Percentiles rank a stretch among this genome's conserved stretches.
Conservation (phyloP, 2,113 vertebrate species). For the Rhea pennata region DNA sequence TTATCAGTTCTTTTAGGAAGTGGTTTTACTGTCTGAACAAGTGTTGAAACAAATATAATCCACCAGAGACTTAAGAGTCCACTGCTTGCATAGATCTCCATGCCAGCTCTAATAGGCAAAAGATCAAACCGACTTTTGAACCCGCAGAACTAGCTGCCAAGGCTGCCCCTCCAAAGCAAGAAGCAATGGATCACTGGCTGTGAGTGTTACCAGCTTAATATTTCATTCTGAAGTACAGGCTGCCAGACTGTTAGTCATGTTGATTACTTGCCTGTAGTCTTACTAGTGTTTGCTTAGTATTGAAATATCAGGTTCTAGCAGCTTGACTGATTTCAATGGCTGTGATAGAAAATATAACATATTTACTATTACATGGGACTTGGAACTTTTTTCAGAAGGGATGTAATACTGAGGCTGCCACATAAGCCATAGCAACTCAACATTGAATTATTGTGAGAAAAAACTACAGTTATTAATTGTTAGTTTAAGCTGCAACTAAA, state of each 20-base stretch:
- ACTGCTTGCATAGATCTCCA: background rate
- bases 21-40: constrained; percentile 8
- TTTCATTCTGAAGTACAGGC: background rate
- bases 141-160: background rate
- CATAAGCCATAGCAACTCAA: background rate
- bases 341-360: background rate
- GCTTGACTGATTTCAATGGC: constrained; percentile 20
- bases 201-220: background rate
- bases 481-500: background rate
- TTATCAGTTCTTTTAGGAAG: background rate
- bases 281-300: background rate
- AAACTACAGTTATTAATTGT: background rate
- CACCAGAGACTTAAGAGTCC: background rate
- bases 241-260: background rate
- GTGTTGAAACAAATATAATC: background rate
- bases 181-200: background rate
- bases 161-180: background rate
- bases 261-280: background rate
- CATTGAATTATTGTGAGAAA: background rate
- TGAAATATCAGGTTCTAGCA: constrained; percentile 21
- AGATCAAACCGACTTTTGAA: background rate
- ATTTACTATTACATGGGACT: background rate
- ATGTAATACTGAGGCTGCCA: background rate
- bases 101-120: background rate
- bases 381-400: background rate